These are phyloP conservation scores for Spodoptera litura DNA, from an alignment of 1,140 invertebrate species.

Conservation along the genomic window DNA sequence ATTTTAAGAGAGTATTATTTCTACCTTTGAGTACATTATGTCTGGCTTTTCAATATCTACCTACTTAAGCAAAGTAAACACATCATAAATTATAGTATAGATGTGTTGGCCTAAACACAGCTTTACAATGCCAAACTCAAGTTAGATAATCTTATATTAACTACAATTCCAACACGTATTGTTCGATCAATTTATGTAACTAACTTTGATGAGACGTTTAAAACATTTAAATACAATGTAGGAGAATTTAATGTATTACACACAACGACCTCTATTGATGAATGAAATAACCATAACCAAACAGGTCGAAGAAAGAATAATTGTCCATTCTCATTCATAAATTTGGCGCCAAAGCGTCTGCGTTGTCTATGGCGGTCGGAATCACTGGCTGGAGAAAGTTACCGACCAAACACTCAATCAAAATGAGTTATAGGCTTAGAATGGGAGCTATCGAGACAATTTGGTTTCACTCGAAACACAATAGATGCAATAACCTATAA, in stretches of 20 bases:
- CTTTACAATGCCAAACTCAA: no score
- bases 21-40: no score
- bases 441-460: not conserved
- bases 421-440: constrained; percentile 53
- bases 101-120: no score
- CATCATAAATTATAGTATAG: no score
- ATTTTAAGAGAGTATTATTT: no score
- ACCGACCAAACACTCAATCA: constrained; percentile 56
- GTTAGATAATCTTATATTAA: no score
- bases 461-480: no score
- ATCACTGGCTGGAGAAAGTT: constrained; percentile 60
- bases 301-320: constrained; percentile 42
- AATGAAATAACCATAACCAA: constrained; percentile 31
- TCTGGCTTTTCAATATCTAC: no score
- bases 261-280: not conserved
- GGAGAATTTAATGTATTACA: not conserved
- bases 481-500: no score
- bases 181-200: not conserved
- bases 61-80: no score
- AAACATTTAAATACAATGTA: not conserved
- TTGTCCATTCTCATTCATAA: constrained; percentile 62
- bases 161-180: no score
- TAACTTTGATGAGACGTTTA: not conserved
- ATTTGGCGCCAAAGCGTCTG: constrained; percentile 66
- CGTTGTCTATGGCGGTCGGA: constrained; percentile 24